Percentiles rank a stretch among this genome's conserved stretches.
Evolutionary conservation across 2,113 vertebrate species (phyloP).

Genomic region (Tragelaphus imberbis): DNA sequence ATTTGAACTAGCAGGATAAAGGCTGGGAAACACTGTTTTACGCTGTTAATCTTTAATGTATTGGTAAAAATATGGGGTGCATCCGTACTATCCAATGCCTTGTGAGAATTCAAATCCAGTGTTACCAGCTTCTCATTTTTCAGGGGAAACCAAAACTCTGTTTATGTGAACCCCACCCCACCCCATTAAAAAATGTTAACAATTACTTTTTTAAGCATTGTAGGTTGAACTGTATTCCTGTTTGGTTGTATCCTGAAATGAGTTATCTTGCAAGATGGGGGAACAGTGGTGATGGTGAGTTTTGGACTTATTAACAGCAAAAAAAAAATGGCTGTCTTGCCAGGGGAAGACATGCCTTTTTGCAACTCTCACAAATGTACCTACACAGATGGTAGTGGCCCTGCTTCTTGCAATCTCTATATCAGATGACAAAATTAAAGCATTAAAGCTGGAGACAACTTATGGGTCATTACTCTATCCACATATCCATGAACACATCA

Average conservation of each 20-base stretch:
- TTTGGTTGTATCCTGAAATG: neutral
- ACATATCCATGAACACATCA: neutral
- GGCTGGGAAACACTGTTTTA: neutral
- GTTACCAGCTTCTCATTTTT: neutral
- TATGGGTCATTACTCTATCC: neutral
- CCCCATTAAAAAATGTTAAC: neutral
- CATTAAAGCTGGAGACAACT: neutral
- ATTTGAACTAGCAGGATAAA: neutral
- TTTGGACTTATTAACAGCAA: neutral
- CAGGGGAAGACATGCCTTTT: neutral
- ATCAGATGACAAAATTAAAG: neutral
- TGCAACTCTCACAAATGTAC: neutral
- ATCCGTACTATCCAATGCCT: neutral
- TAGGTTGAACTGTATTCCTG: neutral
- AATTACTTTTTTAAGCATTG: neutral
- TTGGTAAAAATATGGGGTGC: neutral
- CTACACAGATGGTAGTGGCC: neutral
- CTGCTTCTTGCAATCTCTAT: neutral
- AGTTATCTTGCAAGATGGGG: neutral
- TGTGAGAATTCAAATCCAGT: neutral
- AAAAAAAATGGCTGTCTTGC: neutral
- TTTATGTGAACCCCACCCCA: neutral
- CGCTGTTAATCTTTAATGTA: neutral
- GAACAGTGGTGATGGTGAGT: neutral
- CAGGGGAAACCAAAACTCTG: neutral